These are phyloP conservation scores for Perdix hodgsoniae DNA, from an alignment of 2,797 vertebrate species.

Conservation along the genomic window DNA sequence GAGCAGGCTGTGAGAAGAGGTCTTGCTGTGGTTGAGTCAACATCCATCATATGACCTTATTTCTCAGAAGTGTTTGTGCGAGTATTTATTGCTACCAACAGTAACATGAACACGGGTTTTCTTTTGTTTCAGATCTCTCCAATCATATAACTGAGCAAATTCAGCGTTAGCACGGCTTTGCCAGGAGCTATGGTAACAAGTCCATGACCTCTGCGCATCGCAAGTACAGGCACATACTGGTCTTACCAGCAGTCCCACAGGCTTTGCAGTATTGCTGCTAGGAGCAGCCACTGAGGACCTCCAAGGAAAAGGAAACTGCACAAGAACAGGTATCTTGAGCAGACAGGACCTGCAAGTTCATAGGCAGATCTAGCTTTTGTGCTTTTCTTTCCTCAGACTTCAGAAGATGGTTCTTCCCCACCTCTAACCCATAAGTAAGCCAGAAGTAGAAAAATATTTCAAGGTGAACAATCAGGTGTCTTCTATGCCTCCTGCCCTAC, in stretches of 20 bases:
- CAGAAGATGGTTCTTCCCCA: background rate
- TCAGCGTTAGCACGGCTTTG: accelerated
- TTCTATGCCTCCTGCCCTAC: background rate
- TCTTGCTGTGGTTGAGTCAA: background rate
- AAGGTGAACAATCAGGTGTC: background rate
- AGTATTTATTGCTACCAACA: background rate
- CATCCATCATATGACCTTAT: background rate
- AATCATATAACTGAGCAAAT: background rate
- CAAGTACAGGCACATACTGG: accelerated
- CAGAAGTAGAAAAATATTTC: background rate
- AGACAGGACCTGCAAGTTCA: background rate
- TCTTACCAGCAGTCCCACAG: background rate
- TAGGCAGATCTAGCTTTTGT: background rate
- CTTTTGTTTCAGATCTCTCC: background rate
- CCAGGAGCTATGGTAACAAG: background rate
- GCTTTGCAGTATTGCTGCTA: background rate
- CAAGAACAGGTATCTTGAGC: background rate
- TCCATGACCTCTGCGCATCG: accelerated
- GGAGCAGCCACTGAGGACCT: background rate
- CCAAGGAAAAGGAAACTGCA: background rate
- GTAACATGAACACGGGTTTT: accelerated
- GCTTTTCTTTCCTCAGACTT: background rate
- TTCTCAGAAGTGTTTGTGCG: accelerated
- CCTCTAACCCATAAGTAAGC: background rate
- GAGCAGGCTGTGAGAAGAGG: accelerated